Conservation (phyloP, 64 coral and sea anemone genomes). For the Exaiptasia diaphana region DNA sequence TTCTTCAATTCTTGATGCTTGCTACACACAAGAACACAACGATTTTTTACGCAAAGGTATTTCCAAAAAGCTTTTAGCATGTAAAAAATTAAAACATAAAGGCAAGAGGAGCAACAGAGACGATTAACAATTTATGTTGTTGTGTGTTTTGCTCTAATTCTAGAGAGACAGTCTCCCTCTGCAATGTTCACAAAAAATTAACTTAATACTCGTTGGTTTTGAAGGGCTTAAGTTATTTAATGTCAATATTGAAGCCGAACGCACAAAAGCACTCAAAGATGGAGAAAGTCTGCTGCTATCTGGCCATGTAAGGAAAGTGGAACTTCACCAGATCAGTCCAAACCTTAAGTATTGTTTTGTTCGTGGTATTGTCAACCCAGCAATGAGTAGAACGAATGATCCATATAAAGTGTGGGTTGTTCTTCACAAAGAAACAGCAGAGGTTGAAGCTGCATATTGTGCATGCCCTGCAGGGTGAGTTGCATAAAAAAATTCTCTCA, state of each 20-base stretch:
- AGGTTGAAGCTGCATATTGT: conserved; percentile 38
- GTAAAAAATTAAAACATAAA: too few relatives aligned
- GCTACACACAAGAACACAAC: too few relatives aligned
- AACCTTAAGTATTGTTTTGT: conserved; percentile 10
- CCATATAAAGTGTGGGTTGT: background rate
- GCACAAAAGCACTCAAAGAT: conserved; percentile 8
- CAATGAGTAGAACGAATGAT: background rate
- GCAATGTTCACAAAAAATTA: too few relatives aligned
- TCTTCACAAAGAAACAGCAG: conserved; percentile 9
- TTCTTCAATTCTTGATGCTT: too few relatives aligned
- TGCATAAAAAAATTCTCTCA: background rate
- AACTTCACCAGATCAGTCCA: conserved; percentile 15
- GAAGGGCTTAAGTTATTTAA: background rate
- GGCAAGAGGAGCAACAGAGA: too few relatives aligned
- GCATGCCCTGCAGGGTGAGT: conserved; percentile 24
- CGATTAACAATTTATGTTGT: too few relatives aligned
- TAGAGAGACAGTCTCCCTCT: too few relatives aligned
- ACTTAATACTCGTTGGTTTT: background rate
- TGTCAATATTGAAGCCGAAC: background rate
- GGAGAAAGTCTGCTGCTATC: conserved; percentile 22
- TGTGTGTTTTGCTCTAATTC: too few relatives aligned
- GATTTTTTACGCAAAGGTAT: too few relatives aligned
- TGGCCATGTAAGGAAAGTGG: background rate
- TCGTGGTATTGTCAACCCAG: background rate
- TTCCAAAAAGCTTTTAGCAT: too few relatives aligned